Base-by-base conservation (phyloP, 2,888 invertebrate genomes). In the Poecilobothrus nobilitatus region DNA sequence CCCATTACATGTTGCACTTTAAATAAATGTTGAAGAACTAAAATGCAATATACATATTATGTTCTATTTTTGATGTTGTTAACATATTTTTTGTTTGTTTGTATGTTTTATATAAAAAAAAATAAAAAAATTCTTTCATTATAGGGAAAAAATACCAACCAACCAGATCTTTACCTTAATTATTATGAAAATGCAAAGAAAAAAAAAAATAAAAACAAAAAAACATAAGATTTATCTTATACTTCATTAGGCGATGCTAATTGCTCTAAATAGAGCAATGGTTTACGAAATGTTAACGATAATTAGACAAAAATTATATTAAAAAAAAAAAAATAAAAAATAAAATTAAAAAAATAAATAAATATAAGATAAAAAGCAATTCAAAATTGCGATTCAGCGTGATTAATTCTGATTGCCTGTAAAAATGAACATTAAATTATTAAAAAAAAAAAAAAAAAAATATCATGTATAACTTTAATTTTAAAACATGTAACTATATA, bases 191-290 rank as follows among this genome's bases (percentile, higher is more conserved):
- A 53, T 2, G 1, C 2, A 1, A 53, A 53, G 4, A 53, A 53
- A 41, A 37, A 37, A 37, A 37, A 8, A 37, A 69, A 69, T 67
- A 66, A 66, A 37, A 37, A 37, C 9, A 37, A 37, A 37, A 37
- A 41, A 12, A 53, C 9, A 18, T 12, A 53, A 72, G 71, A 73
- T 73, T 70, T 71, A 73, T 72, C 70, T 73, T 71, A n/a, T n/a
- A 72, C 71, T 70, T 72, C 73, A 72, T 73, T 72, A 73, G 67
- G 68, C 68, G 70, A 70, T 70, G 71, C 72, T 73, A 71, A 73
- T 72, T 73, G 72, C 71, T 71, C 70, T 70, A 71, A 71, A 70
- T 66, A 69, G 69, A 34, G 41, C 53, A 53, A 53, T 53, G 53
- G 53, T 53, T 53, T 53, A 53, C 53, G 18, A 53, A 53, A 53